These are phyloP conservation scores for Cryptotermes secundus DNA, from an alignment of 1,140 invertebrate species.

Conservation along the genomic window DNA sequence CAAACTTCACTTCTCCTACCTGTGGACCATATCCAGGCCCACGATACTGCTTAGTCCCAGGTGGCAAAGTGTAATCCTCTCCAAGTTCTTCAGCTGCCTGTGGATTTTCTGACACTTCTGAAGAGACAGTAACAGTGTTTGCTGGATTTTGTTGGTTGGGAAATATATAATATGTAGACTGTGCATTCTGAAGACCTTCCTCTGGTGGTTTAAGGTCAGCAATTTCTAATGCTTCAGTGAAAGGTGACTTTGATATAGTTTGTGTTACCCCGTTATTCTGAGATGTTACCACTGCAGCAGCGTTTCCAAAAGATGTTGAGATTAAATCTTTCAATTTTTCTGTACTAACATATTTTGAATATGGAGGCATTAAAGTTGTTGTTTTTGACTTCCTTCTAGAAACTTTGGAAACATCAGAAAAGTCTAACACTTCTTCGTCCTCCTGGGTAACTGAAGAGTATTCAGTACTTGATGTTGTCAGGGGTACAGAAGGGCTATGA, in stretches of 20 bases:
- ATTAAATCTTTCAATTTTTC: background rate
- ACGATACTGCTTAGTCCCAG: slow-evolving; percentile 27
- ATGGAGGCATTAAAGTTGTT: background rate
- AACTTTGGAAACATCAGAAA: slow-evolving; percentile 61
- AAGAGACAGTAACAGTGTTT: background rate
- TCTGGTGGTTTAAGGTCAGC: background rate
- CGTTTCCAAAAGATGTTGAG: background rate
- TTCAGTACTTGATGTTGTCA: slow-evolving; percentile 46
- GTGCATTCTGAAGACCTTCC: background rate
- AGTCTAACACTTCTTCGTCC: slow-evolving; percentile 73
- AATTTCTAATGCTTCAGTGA: background rate
- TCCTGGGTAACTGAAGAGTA: slow-evolving; percentile 57
- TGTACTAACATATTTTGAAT: background rate
- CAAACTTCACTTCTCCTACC: slow-evolving; percentile 47
- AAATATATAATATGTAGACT: background rate
- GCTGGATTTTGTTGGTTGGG: background rate
- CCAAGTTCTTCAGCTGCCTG: background rate
- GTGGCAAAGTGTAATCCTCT: slow-evolving; percentile 22
- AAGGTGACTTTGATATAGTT: background rate
- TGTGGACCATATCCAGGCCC: slow-evolving; percentile 28
- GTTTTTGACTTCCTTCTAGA: background rate
- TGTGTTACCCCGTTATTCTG: background rate
- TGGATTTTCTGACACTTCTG: background rate
- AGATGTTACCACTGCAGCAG: background rate
- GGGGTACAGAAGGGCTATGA: slow-evolving; percentile 71